Percentiles rank a stretch among this genome's conserved stretches.
phyloP scores from a whole-genome alignment of 2,797 vertebrate species.

The Eulemur albifrons region DNA sequence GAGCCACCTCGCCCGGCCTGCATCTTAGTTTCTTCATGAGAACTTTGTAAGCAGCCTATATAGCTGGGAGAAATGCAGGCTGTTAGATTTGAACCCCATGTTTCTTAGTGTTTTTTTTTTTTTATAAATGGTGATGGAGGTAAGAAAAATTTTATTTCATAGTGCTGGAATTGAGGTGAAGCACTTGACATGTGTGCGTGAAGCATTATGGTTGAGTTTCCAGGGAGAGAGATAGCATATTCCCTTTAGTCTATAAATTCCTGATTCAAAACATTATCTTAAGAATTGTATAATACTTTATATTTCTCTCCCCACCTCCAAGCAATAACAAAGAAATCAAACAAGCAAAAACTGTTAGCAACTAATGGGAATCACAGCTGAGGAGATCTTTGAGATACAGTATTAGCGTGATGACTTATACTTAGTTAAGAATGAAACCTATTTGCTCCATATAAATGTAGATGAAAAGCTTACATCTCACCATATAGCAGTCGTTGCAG shows the following conservation, averaged over 20 bases:
- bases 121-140: not conserved
- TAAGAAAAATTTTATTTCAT: conserved; percentile 32
- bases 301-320: not conserved
- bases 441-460: not conserved
- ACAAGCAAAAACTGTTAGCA: not conserved
- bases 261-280: not conserved
- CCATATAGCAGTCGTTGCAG: not conserved
- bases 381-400: not conserved
- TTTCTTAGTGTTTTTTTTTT: not conserved
- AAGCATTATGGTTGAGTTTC: not conserved
- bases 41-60: not conserved
- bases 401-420: not conserved
- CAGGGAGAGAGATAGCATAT: not conserved
- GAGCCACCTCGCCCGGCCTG: too few species aligned
- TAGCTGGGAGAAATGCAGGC: not conserved
- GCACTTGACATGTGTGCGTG: not conserved
- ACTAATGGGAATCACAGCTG: not conserved
- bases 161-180: not conserved
- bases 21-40: not conserved
- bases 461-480: not conserved
- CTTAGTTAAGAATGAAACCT: not conserved
- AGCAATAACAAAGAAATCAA: not conserved
- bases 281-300: not conserved
- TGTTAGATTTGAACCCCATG: not conserved
- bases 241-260: not conserved